Conservation (phyloP, 2,113 vertebrate species). For the Colinus virginianus region DNA sequence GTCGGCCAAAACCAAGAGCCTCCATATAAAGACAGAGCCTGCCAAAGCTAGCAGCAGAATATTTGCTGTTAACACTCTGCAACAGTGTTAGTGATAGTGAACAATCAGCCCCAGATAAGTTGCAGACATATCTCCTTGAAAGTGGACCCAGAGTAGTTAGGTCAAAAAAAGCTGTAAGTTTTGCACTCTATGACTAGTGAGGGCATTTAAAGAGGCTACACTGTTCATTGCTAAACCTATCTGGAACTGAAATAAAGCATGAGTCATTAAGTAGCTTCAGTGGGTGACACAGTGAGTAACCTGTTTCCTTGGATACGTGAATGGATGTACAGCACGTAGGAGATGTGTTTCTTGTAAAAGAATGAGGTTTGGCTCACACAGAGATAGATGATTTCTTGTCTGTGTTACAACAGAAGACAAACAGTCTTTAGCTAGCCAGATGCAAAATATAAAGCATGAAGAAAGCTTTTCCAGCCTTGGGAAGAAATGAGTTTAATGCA, state of each 20-base stretch:
- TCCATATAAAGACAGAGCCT: neutral
- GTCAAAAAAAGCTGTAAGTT: neutral
- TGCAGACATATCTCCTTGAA: neutral
- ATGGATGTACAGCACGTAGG: constrained; percentile 52
- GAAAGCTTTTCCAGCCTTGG: neutral
- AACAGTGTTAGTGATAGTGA: neutral
- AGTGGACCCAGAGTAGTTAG: neutral
- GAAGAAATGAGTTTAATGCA: neutral
- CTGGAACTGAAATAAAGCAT: constrained; percentile 37
- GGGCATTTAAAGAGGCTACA: neutral
- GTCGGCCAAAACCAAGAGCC: neutral
- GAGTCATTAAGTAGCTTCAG: constrained; percentile 55
- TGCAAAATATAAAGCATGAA: neutral
- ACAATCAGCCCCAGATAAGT: neutral
- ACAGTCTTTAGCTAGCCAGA: neutral
- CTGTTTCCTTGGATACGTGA: constrained; percentile 58
- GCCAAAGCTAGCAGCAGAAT: neutral
- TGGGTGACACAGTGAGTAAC: constrained; percentile 45
- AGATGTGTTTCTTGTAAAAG: constrained; percentile 39
- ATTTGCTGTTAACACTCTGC: neutral
- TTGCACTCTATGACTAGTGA: neutral
- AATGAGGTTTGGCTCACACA: constrained; percentile 5
- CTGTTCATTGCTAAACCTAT: neutral
- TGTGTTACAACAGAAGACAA: constrained; percentile 8
- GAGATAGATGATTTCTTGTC: constrained; percentile 9